Conservation (phyloP, 2,888 invertebrate genomes). For the Imbricaverruca yamaguchii region DNA sequence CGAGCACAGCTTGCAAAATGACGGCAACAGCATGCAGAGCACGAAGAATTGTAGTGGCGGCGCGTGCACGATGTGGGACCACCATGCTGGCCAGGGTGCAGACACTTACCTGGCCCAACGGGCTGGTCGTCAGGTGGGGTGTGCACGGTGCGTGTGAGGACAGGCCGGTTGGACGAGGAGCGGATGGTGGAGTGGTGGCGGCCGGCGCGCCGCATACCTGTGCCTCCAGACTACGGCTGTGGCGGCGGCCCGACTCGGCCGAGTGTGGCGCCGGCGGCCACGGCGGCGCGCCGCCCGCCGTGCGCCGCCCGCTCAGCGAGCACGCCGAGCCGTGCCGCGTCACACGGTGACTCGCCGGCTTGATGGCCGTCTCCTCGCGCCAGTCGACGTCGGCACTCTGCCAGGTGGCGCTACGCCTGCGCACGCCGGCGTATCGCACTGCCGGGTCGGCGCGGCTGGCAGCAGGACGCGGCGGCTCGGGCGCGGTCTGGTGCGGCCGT, state of each 20-base stretch:
- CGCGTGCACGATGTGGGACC: background rate
- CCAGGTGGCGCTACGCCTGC: background rate
- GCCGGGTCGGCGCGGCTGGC: background rate
- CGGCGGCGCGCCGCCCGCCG: constrained; percentile 30
- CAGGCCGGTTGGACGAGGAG: too few species aligned
- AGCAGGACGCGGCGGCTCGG: background rate
- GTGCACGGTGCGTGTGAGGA: background rate
- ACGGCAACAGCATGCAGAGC: background rate
- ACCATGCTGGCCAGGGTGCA: background rate
- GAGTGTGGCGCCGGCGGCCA: constrained; percentile 1
- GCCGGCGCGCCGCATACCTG: background rate
- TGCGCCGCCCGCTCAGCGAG: constrained; percentile 25
- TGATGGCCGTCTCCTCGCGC: constrained; percentile 32
- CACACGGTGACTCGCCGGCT: constrained; percentile 33
- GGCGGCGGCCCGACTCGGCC: background rate
- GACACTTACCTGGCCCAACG: background rate
- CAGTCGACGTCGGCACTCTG: constrained; percentile 17
- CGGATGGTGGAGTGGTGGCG: too few species aligned
- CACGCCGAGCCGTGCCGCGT: constrained; percentile 33
- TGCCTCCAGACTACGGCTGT: background rate
- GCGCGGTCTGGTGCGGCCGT: background rate
- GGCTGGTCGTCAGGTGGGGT: background rate
- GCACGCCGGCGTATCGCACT: background rate
- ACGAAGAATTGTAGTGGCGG: background rate
- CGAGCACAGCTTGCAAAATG: too few species aligned